Conservation (phyloP, 2,797 vertebrate genomes). For the Miichthys miiuy region DNA sequence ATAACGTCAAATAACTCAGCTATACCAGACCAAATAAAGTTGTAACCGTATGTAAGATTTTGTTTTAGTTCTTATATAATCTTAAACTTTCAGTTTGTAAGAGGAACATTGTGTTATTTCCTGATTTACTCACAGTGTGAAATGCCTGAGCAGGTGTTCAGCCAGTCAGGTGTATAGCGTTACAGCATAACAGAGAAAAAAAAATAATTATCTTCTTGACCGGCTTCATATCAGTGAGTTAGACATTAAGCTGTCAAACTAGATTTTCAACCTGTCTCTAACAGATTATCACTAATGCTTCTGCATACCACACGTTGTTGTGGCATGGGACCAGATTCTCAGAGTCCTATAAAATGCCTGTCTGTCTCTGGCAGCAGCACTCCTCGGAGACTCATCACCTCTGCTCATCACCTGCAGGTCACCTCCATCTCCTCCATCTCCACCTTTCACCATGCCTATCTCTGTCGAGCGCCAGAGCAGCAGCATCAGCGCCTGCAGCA, state of each 20-base stretch:
- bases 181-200: not conserved
- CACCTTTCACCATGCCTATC: constrained; percentile 47
- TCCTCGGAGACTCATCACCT: constrained; percentile 23
- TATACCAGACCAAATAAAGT: not conserved
- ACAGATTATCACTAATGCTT: not conserved
- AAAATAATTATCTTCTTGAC: not conserved
- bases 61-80: not conserved
- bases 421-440: not conserved
- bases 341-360: constrained; percentile 39
- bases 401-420: constrained; percentile 1
- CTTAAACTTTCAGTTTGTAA: not conserved
- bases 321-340: not conserved
- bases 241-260: constrained; percentile 1
- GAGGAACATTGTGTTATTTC: no score
- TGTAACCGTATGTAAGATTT: not conserved
- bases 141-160: not conserved
- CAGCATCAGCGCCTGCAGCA: constrained; percentile 24
- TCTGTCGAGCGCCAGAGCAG: not conserved
- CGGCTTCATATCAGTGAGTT: not conserved
- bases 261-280: constrained; percentile 18
- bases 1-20: not conserved
- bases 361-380: not conserved
- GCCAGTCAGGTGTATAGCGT: not conserved
- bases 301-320: constrained; percentile 44
- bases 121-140: not conserved